Base-by-base conservation (phyloP, 2,888 invertebrate species). In the Andrena haemorrhoa region DNA sequence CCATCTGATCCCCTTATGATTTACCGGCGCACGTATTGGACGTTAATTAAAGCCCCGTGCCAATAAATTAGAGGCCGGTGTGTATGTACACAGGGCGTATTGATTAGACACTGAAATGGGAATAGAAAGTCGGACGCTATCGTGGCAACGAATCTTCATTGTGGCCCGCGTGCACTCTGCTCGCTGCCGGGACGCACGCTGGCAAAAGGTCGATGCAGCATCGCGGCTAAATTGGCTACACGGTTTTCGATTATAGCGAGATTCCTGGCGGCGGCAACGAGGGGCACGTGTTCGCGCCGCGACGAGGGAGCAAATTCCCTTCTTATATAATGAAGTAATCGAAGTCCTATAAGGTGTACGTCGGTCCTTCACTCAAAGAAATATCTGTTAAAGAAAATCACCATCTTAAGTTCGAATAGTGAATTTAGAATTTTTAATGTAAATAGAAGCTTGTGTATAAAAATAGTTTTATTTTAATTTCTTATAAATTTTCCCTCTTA, bases 61-160 rank as follows among this genome's bases (percentile, higher is more conserved):
- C 23, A 80, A 80, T 80, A 65, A 81, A 81, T 51, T 70, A 31
- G 72, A 81, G 65, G 65, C 63, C 51, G 41, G 41, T n/a, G 8
- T 49, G 12, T 49, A 51, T 49, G 20, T 65, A 61, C 29, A 23
- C 12, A 26, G 51, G 35, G 41, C 5, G 68, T 65, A 69, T 69
- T 35, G 74, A 74, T 81, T 70, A 71, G 31, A 26, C 33, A 61
- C 65, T 49, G 82, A 75, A 76, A 83, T 56, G 64, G 69, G 68
- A 82, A 82, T 83, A 82, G 82, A 82, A 82, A 82, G 82, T 61
- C 35, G 47, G 7, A 23, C 12, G 12, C 1, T 76, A 77, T 83
- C 75, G 20, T n/a, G 35, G n/a, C 41, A 16, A 20, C 31, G 29
- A 51, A 82, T 82, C 81, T 81, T 66, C 60, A 79, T 80, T 68